Evolutionary conservation across 2,797 vertebrate species (phyloP).

Genomic region (Molossus alvarezi): DNA sequence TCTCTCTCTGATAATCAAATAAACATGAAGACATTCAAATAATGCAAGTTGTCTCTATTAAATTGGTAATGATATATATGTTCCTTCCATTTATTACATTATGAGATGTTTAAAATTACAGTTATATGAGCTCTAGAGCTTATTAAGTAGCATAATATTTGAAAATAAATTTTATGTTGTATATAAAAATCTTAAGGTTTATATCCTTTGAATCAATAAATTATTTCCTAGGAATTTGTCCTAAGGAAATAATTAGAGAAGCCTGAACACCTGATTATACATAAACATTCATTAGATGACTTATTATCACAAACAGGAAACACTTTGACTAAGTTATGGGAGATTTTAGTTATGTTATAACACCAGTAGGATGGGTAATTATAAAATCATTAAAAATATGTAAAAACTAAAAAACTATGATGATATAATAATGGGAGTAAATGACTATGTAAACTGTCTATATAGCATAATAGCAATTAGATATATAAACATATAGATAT

Average conservation of each 20-base stretch:
- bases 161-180: slow-evolving; percentile 23
- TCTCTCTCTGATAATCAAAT: slow-evolving; percentile 4
- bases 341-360: not conserved
- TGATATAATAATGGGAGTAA: not conserved
- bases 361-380: not conserved
- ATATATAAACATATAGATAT: not conserved
- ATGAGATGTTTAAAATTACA: not conserved
- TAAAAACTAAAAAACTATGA: not conserved
- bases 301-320: not conserved
- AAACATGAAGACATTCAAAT: slow-evolving; percentile 29
- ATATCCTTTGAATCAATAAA: slow-evolving; percentile 34
- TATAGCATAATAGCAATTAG: not conserved
- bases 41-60: not conserved
- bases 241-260: slow-evolving; percentile 56
- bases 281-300: not conserved
- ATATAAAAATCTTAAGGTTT: slow-evolving; percentile 5
- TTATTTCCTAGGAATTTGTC: not conserved
- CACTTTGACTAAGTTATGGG: not conserved
- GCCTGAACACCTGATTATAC: not conserved
- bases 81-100: slow-evolving; percentile 3
- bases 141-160: slow-evolving; percentile 18
- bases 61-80: slow-evolving; percentile 14
- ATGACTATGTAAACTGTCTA: not conserved
- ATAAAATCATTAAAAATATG: not conserved
- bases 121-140: not conserved